Evolutionary conservation across 2,113 vertebrate genomes (phyloP).

Genomic region (Thamnaconus septentrionalis): DNA sequence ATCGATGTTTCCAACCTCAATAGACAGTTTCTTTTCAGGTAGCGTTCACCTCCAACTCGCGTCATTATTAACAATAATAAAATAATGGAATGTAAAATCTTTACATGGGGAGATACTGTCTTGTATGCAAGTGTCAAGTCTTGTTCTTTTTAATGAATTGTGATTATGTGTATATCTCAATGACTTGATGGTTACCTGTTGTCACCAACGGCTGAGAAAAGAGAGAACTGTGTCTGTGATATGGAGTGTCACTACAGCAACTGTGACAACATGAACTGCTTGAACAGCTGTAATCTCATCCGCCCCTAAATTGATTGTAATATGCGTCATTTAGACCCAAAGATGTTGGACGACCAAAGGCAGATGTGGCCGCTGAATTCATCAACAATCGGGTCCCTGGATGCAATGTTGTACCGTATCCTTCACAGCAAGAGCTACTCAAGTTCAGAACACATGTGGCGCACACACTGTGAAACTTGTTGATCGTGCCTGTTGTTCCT

Average conservation of each 20-base stretch:
- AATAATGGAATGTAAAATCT: too few species aligned
- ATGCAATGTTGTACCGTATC: constrained; percentile 94
- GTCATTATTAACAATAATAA: too few species aligned
- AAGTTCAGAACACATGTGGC: not conserved
- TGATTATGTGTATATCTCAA: too few species aligned
- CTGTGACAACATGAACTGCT: too few species aligned
- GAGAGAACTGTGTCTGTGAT: too few species aligned
- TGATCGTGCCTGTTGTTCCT: constrained; percentile 2
- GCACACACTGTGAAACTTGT: not conserved
- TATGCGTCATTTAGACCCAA: constrained; percentile 77
- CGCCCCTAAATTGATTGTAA: not conserved
- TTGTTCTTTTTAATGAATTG: too few species aligned
- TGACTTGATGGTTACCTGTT: too few species aligned
- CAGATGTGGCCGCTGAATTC: constrained; percentile 94
- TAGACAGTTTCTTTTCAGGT: constrained; percentile 97
- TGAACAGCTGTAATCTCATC: too few species aligned
- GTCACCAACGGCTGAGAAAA: too few species aligned
- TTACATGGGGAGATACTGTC: too few species aligned
- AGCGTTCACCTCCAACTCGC: constrained; percentile 37
- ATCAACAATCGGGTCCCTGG: constrained; percentile 87
- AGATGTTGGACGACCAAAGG: constrained; percentile 94
- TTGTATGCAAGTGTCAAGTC: too few species aligned
- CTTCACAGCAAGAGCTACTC: constrained; percentile 33
- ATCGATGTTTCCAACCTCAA: constrained; percentile 96
- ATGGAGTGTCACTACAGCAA: too few species aligned